Evolutionary conservation across 1,140 invertebrate genomes (phyloP), one percentile per base, ranked within the genome.

Genomic region (Drosophila orena): DNA sequence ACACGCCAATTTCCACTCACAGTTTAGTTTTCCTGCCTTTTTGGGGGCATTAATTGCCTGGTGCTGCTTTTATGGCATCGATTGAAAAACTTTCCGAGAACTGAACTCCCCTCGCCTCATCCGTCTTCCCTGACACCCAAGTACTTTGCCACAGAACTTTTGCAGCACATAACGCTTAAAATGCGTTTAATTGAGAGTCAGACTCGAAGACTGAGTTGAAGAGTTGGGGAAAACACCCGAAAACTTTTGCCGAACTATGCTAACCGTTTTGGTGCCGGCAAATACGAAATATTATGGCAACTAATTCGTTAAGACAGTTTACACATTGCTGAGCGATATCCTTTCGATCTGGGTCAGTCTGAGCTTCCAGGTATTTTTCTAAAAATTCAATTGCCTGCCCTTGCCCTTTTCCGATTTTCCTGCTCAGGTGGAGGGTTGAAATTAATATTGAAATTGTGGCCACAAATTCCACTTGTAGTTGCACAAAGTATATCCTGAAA

Each of bases 241-340:
- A 64, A 81, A 77, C 14, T 69, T 85, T 68, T 15, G 7, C 37
- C 44, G 20, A 54, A 77, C 73, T 77, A 69, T 77, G 57, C 53
- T 20, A 44, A 52, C 55, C 54, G 54, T 47, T 70, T 57, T 12
- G 52, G 43, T 30, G 30, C 47, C 50, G 66, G 46, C 37, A 62
- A 76, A 84, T 84, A 72, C 40, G 59, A 76, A 84, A 84, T 84
- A 72, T 84, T 79, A 72, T 84, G 79, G 65, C 61, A 68, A 64
- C 53, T 84, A 85, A 77, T 73, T 77, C 77, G 83, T 61, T 68
- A 50, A 66, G 55, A 85, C 62, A 80, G 71, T 77, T 85, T 80
- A 44, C 58, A 55, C 62, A 65, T 57, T 70, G 52, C 70, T 69
- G 70, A 74, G 56, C 78, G 71, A 77, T 46, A 60, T 3, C 37